These are phyloP conservation scores for Silurus meridionalis DNA, from an alignment of 2,113 vertebrate species.

Conservation along the genomic window DNA sequence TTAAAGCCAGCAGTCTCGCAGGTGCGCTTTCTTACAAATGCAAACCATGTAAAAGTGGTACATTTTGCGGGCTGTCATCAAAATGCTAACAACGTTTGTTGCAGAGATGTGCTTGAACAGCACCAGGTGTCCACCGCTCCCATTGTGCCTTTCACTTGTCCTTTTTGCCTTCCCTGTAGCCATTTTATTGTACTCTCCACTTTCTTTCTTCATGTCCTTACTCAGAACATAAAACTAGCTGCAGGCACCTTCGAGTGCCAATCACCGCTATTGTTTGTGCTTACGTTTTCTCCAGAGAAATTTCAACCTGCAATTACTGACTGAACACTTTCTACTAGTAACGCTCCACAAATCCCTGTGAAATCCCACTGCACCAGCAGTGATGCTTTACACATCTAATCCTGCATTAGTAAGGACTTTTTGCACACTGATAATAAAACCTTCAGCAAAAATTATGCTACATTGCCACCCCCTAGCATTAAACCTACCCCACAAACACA, in stretches of 20 bases:
- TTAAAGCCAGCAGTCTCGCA: neutral
- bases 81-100: conserved; percentile 36
- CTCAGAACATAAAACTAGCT: conserved; percentile 26
- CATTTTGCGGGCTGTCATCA: conserved; percentile 43
- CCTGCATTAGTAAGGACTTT: conserved; percentile 26
- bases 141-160: conserved; percentile 37
- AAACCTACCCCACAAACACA: too few species aligned
- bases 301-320: conserved; percentile 49
- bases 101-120: conserved; percentile 33
- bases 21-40: conserved; percentile 16
- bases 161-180: conserved; percentile 4
- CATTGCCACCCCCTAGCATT: neutral
- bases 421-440: neutral
- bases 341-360: conserved; percentile 38
- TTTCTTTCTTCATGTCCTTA: conserved; percentile 11
- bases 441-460: conserved; percentile 3
- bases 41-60: neutral
- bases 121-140: conserved; percentile 44
- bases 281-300: conserved; percentile 48
- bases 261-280: conserved; percentile 49
- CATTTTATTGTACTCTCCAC: conserved; percentile 21
- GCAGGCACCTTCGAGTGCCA: conserved; percentile 43
- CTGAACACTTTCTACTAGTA: conserved; percentile 35
- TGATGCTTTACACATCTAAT: conserved; percentile 14
- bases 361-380: conserved; percentile 36